Percentiles rank a stretch among this genome's conserved stretches.
These are phyloP conservation scores for Agonopterix heracliana DNA, from an alignment of 2,888 invertebrate species.

Conservation along the genomic window DNA sequence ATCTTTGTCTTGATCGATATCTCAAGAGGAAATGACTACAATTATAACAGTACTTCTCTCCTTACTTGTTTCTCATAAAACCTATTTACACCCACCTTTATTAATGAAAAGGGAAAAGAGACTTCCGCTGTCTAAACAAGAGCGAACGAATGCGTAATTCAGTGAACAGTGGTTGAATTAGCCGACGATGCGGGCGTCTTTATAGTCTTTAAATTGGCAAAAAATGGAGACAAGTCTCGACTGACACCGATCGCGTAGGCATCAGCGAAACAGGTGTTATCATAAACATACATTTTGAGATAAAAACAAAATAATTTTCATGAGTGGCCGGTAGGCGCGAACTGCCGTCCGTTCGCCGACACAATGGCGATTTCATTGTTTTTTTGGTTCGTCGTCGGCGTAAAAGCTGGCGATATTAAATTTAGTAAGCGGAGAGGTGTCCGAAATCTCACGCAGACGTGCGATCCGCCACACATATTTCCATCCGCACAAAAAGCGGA, in stretches of 20 bases:
- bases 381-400: slow-evolving; percentile 61
- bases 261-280: slow-evolving; percentile 76
- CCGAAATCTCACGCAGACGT: slow-evolving; percentile 76
- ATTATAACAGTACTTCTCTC: not conserved
- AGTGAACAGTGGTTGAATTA: slow-evolving; percentile 73
- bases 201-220: slow-evolving; percentile 74
- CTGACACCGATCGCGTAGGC: slow-evolving; percentile 74
- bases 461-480: slow-evolving; percentile 78
- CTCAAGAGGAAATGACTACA: slow-evolving; percentile 7
- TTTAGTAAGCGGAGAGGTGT: slow-evolving; percentile 77
- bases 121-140: slow-evolving; percentile 34
- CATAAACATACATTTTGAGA: slow-evolving; percentile 75
- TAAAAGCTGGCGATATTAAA: slow-evolving; percentile 74
- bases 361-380: slow-evolving; percentile 72
- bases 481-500: slow-evolving; percentile 75
- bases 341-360: slow-evolving; percentile 71
- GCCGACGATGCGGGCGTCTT: slow-evolving; percentile 72
- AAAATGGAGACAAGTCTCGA: slow-evolving; percentile 68
- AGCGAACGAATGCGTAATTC: slow-evolving; percentile 64
- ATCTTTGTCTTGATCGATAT: slow-evolving; percentile 19
- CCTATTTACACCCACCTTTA: not conserved
- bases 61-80: not conserved
- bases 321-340: slow-evolving; percentile 74
- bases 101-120: slow-evolving; percentile 11
- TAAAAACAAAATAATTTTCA: slow-evolving; percentile 76